Evolutionary conservation across 2,797 vertebrate species (phyloP), one percentile per base, ranked within the genome.

Genomic region (Diplodus sargus): DNA sequence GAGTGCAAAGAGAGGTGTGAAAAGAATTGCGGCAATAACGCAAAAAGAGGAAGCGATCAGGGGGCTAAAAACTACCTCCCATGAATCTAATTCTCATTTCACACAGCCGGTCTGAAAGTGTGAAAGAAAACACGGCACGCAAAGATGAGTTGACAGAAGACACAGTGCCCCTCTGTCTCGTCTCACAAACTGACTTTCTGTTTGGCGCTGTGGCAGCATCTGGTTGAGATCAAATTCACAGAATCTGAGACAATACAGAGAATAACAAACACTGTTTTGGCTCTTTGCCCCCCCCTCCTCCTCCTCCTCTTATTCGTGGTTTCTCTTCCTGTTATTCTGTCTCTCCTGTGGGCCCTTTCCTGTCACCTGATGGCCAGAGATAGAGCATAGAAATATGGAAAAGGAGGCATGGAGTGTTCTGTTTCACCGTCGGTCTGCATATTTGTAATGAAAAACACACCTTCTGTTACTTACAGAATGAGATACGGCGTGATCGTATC

Each of bases 301-400:
- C n/a, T n/a, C n/a, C 78, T 76, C 65, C 68, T 85, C 81, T 76
- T 61, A 91, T 74, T 91, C 76, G 74, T 87, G 78, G 75, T 69
- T 85, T 87, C 81, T 69, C 90, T 92, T 94, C 93, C 92, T 94
- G 94, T 94, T 94, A 92, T 94, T 94, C 81, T 87, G 84, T 88
- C 66, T 81, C 78, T 89, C 82, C 70, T 76, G 78, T 73, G 66
- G 77, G 84, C 72, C 65, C 56, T 83, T 93, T 94, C 92, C 94
- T 90, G 90, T 92, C 87, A 90, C 90, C 91, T 90, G 89, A 93
- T 82, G 79, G 81, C 79, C 63, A 84, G 61, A 79, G 80, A 91
- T 89, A 86, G 49, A 85, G 62, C 34, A 15, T 2, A 81, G 59
- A 79, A 90, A 88, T 73, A 82, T 79, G 42, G 69, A 57, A 68